Percentiles rank a stretch among this genome's conserved stretches.
Conservation (phyloP, 2,888 invertebrate genomes). For the Stegophylla sp. region DNA sequence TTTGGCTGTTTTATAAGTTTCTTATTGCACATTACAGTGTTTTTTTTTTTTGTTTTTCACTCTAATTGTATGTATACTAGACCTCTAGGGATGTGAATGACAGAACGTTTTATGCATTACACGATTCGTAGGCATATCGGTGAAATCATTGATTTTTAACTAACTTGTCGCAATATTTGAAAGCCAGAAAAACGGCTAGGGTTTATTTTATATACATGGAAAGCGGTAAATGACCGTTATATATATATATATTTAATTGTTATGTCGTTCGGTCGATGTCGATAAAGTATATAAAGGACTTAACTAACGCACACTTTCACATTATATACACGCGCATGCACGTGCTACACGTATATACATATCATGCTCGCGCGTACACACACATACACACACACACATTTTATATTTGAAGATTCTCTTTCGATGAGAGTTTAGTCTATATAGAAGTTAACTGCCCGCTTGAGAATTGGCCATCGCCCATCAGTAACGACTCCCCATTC, state of each 20-base stretch:
- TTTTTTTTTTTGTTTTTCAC: too few relatives aligned
- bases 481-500: slow-evolving; percentile 55
- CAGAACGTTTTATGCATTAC: background rate
- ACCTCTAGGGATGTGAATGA: background rate
- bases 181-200: background rate
- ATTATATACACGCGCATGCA: too few relatives aligned
- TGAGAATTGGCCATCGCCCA: slow-evolving; percentile 40
- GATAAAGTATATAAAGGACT: background rate
- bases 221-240: too few relatives aligned
- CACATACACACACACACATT: background rate
- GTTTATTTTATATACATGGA: background rate
- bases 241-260: background rate
- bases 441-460: slow-evolving; percentile 27
- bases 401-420: background rate
- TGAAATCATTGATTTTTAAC: background rate
- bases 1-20: too few relatives aligned
- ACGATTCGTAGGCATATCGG: background rate
- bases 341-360: too few relatives aligned
- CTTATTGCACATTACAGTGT: too few relatives aligned
- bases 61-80: too few relatives aligned
- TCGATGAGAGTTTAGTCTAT: background rate
- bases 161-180: background rate
- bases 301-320: too few relatives aligned
- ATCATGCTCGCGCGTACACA: too few relatives aligned
- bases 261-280: background rate